phyloP scores from a whole-genome alignment of 2,797 vertebrate species.

The Semotilus atromaculatus region DNA sequence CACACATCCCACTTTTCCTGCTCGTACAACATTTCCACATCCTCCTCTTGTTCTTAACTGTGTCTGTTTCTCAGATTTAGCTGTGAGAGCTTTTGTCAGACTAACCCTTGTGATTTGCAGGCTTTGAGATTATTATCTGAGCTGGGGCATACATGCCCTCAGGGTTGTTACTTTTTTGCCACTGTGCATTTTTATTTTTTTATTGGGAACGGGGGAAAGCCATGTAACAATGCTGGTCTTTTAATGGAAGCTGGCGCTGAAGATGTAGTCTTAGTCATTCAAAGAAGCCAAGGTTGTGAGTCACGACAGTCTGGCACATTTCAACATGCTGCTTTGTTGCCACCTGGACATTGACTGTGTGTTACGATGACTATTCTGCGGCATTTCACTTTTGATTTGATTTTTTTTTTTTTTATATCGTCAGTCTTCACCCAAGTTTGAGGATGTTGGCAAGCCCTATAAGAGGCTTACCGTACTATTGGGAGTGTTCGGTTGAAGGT shows the following conservation, averaged over 20 bases:
- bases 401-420: not conserved
- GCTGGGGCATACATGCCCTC: slow-evolving; percentile 60
- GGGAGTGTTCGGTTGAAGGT: slow-evolving; percentile 18
- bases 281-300: slow-evolving; percentile 58
- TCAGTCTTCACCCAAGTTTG: slow-evolving; percentile 25
- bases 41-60: slow-evolving; percentile 10
- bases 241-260: slow-evolving; percentile 54
- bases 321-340: slow-evolving; percentile 55
- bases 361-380: not conserved
- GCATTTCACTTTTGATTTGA: not conserved
- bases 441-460: slow-evolving; percentile 31
- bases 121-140: slow-evolving; percentile 74
- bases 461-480: slow-evolving; percentile 24
- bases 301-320: slow-evolving; percentile 48
- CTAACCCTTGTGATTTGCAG: slow-evolving; percentile 71
- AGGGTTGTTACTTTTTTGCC: slow-evolving; percentile 59
- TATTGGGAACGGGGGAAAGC: slow-evolving; percentile 59
- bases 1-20: slow-evolving; percentile 4
- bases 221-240: slow-evolving; percentile 66
- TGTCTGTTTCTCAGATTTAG: slow-evolving; percentile 49
- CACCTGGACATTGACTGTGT: slow-evolving; percentile 18
- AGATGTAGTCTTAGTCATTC: slow-evolving; percentile 53
- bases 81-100: slow-evolving; percentile 67
- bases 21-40: not conserved
- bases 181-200: slow-evolving; percentile 63